Conservation (phyloP, 2,888 invertebrate genomes). For the Tridacna crocea region DNA sequence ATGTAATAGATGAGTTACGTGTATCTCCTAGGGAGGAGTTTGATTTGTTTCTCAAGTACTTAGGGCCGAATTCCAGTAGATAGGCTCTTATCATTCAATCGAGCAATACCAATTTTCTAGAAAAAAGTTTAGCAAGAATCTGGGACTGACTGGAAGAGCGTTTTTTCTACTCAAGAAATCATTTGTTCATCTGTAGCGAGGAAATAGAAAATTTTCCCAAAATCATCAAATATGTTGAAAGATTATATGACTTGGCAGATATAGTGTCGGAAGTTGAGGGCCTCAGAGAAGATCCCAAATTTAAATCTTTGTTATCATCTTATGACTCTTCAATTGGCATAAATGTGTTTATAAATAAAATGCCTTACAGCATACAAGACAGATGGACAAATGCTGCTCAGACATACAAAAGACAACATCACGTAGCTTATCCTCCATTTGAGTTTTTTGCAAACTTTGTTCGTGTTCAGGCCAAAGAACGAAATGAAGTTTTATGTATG, state of each 20-base stretch:
- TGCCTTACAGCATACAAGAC: constrained; percentile 49
- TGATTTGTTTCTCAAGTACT: not conserved
- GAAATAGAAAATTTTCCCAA: not conserved
- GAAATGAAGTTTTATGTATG: constrained; percentile 42
- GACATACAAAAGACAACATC: constrained; percentile 32
- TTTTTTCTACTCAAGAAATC: constrained; percentile 1
- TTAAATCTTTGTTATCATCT: not conserved
- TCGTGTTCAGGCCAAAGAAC: constrained; percentile 34
- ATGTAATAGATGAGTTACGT: not conserved
- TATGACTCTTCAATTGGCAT: constrained; percentile 9
- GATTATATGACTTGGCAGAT: constrained; percentile 9
- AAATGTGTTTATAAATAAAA: constrained; percentile 26
- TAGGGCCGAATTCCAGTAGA: not conserved
- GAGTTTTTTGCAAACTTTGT: constrained; percentile 40
- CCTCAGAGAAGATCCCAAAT: not conserved
- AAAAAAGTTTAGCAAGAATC: not conserved
- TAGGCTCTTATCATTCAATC: not conserved
- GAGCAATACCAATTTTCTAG: not conserved
- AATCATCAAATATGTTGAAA: not conserved
- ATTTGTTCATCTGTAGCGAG: not conserved
- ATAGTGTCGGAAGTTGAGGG: not conserved
- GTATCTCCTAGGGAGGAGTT: not conserved
- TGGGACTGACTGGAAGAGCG: constrained; percentile 5
- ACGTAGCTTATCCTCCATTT: constrained; percentile 44
- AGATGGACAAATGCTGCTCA: constrained; percentile 49